Base-by-base conservation (phyloP, 2,888 invertebrate genomes). In the Tryphoninae sp. region DNA sequence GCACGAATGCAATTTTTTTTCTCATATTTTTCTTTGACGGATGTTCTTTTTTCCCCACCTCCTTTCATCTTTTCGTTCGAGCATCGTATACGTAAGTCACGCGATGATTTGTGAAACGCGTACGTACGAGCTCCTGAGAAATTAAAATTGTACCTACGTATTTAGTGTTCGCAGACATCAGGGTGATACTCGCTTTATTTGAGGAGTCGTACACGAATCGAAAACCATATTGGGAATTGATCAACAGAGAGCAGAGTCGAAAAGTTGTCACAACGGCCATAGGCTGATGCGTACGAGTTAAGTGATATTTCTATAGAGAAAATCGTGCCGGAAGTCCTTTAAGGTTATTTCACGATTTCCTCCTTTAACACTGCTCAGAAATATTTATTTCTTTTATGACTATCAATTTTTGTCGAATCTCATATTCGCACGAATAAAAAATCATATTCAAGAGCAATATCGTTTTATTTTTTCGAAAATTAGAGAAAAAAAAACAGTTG, bases 211-310 rank as follows among this genome's bases (percentile, higher is more conserved):
- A 84, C 84, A 83, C 75, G 82, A 67, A 67, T 40, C 16, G 67
- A 59, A 72, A 81, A 73, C 88, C 88, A 83, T 88, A 87, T 88
- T 87, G 83, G 87, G 88, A 84, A 86, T 65, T 73, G 62, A 85
- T 82, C 83, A 80, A 80, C 69, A 67, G 84, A 13, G 26, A 53
- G 16, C 53, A 68, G 19, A 11, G 33, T 83, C 84, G 88, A 88
- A 88, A 87, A 82, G 84, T 88, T 87, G 85, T 88, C 88, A 82
- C 64, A 78, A 77, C 62, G 78, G 62, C 42, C 40, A 68, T 45
- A 19, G 68, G 45, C 45, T 45, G 19, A 76, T 53, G 40, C 23
- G 19, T 42, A 40, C 62, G 69, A 53, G 13, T 6, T 49, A 67
- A 26, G 22, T n/a, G 26, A 53, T 62, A 26, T 26, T 26, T 3